These are phyloP conservation scores for Romanogobio albipinnatus DNA, from an alignment of 2,113 vertebrate genomes.

Conservation along the genomic window DNA sequence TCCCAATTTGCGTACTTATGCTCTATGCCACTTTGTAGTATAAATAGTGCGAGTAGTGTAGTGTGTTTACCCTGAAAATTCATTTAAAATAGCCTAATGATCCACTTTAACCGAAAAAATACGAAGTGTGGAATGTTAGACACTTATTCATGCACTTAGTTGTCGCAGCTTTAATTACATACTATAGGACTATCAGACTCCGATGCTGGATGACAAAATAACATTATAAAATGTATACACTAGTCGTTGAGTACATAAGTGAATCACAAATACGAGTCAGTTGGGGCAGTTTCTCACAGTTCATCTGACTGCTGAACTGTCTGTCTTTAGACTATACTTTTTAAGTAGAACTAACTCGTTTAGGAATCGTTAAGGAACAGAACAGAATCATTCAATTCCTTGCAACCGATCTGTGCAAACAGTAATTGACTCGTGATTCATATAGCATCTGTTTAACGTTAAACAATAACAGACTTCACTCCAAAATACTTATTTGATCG, in stretches of 20 bases:
- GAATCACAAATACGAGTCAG: background rate
- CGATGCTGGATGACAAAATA: too few relatives aligned
- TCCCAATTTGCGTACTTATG: too few relatives aligned
- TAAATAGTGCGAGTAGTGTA: too few relatives aligned
- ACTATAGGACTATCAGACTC: too few relatives aligned
- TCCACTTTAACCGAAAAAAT: too few relatives aligned
- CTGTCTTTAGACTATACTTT: background rate
- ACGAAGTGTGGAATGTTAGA: too few relatives aligned
- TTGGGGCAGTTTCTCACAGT: background rate
- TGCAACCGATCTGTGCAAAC: background rate
- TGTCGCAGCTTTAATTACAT: too few relatives aligned
- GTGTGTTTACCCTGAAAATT: too few relatives aligned
- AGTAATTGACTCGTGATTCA: conserved; percentile 6
- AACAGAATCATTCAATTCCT: background rate
- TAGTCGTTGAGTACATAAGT: background rate
- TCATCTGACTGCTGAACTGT: background rate
- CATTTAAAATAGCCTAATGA: too few relatives aligned
- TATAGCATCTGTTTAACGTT: conserved; percentile 10
- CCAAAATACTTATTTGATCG: background rate
- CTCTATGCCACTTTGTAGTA: too few relatives aligned
- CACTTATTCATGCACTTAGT: too few relatives aligned
- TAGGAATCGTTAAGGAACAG: background rate
- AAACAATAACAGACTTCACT: conserved; percentile 20
- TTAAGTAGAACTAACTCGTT: background rate
- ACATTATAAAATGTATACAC: too few relatives aligned